These are phyloP conservation scores for Ophioninae sp. DNA, from an alignment of 2,888 invertebrate genomes.

Conservation along the genomic window DNA sequence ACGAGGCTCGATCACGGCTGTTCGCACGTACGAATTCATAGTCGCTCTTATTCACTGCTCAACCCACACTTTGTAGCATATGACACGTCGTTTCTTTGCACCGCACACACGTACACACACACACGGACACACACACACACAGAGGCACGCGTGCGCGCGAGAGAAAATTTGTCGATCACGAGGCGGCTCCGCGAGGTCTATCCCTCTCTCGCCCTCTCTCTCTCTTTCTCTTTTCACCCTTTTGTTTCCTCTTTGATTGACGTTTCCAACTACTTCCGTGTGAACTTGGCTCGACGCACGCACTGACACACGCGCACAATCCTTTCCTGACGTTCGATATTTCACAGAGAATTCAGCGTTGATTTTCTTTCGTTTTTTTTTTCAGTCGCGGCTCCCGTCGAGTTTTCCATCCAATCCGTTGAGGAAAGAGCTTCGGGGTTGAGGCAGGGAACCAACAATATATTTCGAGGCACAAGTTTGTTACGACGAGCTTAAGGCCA, in stretches of 20 bases:
- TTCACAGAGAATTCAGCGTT: slow-evolving; percentile 7
- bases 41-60: slow-evolving; percentile 2
- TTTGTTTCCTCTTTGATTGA: slow-evolving; percentile 38
- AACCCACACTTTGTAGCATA: not conserved
- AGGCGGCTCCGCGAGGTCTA: not conserved
- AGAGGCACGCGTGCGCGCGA: not conserved
- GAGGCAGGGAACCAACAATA: not conserved
- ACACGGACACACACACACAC: not conserved
- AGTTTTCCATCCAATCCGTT: slow-evolving; percentile 24
- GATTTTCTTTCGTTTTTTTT: slow-evolving; percentile 1
- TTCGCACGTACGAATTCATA: slow-evolving; percentile 41
- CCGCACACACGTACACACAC: not conserved
- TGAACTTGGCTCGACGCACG: slow-evolving; percentile 14
- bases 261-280: slow-evolving; percentile 24
- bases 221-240: not conserved
- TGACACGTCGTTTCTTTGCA: not conserved
- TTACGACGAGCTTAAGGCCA: not conserved
- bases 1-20: slow-evolving; percentile 40
- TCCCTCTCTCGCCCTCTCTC: not conserved
- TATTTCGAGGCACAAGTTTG: not conserved
- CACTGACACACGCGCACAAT: slow-evolving; percentile 20
- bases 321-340: slow-evolving; percentile 18
- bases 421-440: not conserved
- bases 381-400: slow-evolving; percentile 12
- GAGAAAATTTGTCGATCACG: slow-evolving; percentile 3